These are phyloP conservation scores for Heliconius charithonia DNA, from an alignment of 2,888 invertebrate genomes.

Conservation along the genomic window DNA sequence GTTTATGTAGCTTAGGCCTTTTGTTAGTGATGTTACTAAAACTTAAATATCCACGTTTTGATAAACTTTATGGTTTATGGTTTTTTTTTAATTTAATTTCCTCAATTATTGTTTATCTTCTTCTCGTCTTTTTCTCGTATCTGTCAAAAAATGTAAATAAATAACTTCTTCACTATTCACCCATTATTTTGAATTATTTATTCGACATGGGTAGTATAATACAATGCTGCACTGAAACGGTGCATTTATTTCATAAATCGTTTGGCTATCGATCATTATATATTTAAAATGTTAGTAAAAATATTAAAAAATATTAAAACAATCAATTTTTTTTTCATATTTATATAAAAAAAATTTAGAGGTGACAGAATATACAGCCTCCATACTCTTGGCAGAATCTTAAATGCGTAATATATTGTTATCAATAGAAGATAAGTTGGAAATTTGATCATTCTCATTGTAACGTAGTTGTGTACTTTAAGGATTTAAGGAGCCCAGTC, in stretches of 20 bases:
- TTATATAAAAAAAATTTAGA: too few relatives aligned
- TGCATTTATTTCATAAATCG: background rate
- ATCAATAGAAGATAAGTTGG: slow-evolving; percentile 2
- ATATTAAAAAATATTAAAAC: background rate
- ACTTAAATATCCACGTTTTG: background rate
- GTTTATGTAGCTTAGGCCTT: background rate
- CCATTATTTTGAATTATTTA: background rate
- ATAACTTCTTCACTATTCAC: background rate
- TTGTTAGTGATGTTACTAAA: background rate
- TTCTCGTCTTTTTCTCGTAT: background rate
- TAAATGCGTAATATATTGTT: slow-evolving; percentile 5
- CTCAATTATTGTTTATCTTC: background rate
- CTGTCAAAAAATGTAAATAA: background rate
- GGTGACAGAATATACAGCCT: background rate
- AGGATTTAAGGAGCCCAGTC: too few relatives aligned
- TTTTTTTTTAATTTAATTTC: background rate
- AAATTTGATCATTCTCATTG: background rate
- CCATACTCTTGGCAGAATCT: too few relatives aligned
- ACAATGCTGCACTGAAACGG: too few relatives aligned
- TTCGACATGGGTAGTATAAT: too few relatives aligned
- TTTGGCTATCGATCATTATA: background rate
- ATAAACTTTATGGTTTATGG: background rate
- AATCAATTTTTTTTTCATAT: background rate
- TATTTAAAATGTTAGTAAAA: background rate
- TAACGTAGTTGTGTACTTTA: too few relatives aligned